Percentiles rank a stretch among this genome's conserved stretches.
Conservation (phyloP, 2,888 invertebrate genomes). For the Stegophylla sp. region DNA sequence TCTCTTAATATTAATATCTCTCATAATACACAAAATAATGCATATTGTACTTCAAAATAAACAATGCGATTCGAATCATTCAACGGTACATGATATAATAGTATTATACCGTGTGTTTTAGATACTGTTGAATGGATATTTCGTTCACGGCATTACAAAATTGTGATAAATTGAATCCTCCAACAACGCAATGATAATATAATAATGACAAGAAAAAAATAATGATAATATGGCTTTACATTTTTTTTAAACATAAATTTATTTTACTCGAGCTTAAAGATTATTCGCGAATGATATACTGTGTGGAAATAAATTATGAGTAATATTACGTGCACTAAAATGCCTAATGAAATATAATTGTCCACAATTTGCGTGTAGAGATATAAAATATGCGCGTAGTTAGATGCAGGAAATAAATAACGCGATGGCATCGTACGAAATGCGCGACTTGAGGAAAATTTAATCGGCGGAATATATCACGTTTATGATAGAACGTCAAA, state of each 20-base stretch:
- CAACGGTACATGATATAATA: background rate
- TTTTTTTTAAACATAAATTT: conserved; percentile 10
- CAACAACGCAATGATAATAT: background rate
- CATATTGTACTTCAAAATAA: background rate
- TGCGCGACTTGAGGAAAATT: background rate
- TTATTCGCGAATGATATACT: background rate
- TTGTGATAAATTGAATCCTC: background rate
- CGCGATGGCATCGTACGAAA: background rate
- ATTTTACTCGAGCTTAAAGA: background rate
- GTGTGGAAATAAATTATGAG: conserved; percentile 6
- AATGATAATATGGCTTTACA: too few relatives aligned
- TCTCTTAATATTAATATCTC: background rate
- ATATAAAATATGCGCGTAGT: conserved; percentile 17
- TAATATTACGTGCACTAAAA: conserved; percentile 20
- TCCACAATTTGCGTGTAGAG: conserved; percentile 13
- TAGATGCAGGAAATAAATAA: conserved; percentile 26
- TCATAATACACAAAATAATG: background rate
- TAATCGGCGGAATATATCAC: background rate
- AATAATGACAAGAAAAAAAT: background rate
- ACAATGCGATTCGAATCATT: background rate
- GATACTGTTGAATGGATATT: background rate
- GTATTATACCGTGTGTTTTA: background rate
- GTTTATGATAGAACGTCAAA: background rate
- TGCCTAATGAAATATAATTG: conserved; percentile 30
- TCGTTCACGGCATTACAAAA: background rate